Base-by-base conservation (phyloP, 2,113 vertebrate species). In the Saguinus midas region DNA sequence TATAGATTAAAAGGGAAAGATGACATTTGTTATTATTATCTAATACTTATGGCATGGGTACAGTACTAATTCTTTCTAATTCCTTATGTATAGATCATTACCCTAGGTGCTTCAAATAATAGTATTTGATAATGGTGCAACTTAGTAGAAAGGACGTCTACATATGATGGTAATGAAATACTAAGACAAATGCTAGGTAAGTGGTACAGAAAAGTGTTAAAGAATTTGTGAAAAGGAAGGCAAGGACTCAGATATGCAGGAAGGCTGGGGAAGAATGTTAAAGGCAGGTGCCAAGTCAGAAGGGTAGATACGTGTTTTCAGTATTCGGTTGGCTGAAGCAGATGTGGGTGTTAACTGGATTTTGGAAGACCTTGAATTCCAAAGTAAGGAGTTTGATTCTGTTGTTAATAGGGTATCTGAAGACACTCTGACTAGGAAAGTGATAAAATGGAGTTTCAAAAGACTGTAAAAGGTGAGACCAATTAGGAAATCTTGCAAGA, bases 351-450 rank as follows among this genome's bases (percentile, higher is more conserved):
- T 85, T 73, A 72, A 43, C 55, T 11, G 17, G 35, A 16, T 83
- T 68, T 23, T 90, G 57, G 87, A 94, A 50, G n/a, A 57, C 4
- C 29, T 58, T 66, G 70, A 94, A 61, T 87, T 37, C 57, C 76
- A 37, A 20, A 48, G 27, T 29, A 81, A 81, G 50, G 45, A 79
- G 45, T 92, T 89, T 95, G 25, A 45, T 89, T 50, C 66, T 94
- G 0, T 76, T 52, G 72, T 21, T 92, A 84, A 50, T 43, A 29
- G 32, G 20, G 20, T 90, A 29, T 43, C 16, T 6, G 48, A 58
- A 88, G 89, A 80, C 12, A 90, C 37, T 87, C 92, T 93, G 23
- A 86, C 73, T 35, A 94, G 48, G 86, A 78, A 85, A 78, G 32
- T 91, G 37, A 58, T 57, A 25, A 35, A 35, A 35, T 0, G 32